A percentile compares a stretch with the other conserved stretches of the same genome.
Conservation (phyloP, 2,888 invertebrate species). For the Sesia bembeciformis region DNA sequence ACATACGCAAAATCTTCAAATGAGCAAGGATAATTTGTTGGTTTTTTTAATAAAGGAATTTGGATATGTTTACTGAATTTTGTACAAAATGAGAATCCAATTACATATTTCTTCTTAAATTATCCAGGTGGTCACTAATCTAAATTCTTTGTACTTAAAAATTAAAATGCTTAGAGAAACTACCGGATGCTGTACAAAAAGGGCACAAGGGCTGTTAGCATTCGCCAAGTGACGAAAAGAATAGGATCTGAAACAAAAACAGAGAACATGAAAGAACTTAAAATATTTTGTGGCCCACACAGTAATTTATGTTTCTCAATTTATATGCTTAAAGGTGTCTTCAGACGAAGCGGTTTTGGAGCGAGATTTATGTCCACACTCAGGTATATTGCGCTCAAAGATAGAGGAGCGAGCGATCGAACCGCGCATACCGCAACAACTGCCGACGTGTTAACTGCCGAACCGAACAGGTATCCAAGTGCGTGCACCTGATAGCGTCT, state of each 20-base stretch:
- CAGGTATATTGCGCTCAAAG: not conserved
- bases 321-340: not conserved
- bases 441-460: not conserved
- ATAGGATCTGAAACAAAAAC: conserved; percentile 50
- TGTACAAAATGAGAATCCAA: conserved; percentile 40
- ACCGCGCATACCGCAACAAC: not conserved
- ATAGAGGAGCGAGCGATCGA: not conserved
- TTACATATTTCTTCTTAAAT: conserved; percentile 14
- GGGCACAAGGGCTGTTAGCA: conserved; percentile 33
- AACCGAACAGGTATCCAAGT: not conserved
- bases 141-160: conserved; percentile 24
- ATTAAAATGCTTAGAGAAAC: conserved; percentile 24
- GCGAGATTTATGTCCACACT: not conserved
- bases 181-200: conserved; percentile 54
- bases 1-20: not conserved
- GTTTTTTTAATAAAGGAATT: conserved; percentile 4
- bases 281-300: not conserved
- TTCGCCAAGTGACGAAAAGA: conserved; percentile 32
- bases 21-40: conserved; percentile 8
- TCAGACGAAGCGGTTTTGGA: not conserved
- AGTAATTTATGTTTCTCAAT: not conserved
- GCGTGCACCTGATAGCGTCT: too few relatives aligned
- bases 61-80: conserved; percentile 49
- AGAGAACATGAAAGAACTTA: not conserved
- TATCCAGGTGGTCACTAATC: not conserved